Conservation (phyloP, 2,888 invertebrate species). For the Resseliella maxima region DNA sequence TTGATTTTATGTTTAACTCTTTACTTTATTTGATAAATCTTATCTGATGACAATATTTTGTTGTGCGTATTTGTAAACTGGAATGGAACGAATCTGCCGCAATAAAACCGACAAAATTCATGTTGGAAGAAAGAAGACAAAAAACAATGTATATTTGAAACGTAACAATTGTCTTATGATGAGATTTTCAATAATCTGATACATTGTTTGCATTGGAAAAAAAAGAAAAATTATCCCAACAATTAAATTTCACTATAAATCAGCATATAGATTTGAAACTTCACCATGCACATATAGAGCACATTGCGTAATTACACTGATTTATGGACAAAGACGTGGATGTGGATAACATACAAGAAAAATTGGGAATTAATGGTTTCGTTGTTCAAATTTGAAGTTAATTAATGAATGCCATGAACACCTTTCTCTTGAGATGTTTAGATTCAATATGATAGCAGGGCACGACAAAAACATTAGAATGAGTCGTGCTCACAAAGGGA, state of each 20-base stretch:
- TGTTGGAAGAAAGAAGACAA: background rate
- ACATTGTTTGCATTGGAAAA: background rate
- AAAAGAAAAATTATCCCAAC: conserved; percentile 27
- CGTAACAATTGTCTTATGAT: too few species aligned
- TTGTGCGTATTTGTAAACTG: background rate
- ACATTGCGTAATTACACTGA: background rate
- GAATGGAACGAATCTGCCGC: background rate
- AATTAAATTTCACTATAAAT: background rate
- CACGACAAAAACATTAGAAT: background rate
- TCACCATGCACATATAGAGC: background rate
- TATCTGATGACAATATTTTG: conserved; percentile 7
- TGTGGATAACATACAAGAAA: background rate
- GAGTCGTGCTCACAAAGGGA: background rate
- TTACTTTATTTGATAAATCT: background rate
- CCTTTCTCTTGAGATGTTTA: background rate
- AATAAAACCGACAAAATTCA: background rate
- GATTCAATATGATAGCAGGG: background rate
- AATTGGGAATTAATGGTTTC: conserved; percentile 27
- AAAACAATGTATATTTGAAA: too few species aligned
- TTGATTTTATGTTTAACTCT: background rate
- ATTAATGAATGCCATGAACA: background rate
- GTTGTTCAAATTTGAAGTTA: conserved; percentile 2
- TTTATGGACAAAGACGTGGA: background rate
- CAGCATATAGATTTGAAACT: background rate
- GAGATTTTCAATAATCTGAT: background rate